Evolutionary conservation across 2,113 vertebrate species (phyloP), one percentile per base, ranked within the genome.

Genomic region (Labeo catla): DNA sequence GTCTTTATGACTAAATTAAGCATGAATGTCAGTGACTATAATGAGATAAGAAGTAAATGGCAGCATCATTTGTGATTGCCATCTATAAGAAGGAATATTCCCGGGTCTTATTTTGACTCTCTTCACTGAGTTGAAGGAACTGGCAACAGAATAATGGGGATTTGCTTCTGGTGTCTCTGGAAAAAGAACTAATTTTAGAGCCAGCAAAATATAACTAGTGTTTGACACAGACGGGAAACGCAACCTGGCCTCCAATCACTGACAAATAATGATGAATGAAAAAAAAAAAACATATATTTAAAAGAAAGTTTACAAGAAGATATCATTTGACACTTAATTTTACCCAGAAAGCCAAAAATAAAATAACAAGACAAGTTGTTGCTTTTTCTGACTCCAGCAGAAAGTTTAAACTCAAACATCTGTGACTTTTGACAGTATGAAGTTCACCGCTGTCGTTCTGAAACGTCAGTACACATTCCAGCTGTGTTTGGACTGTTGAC

Each of bases 21-120:
- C 59, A 72, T 76, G 78, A 90, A 88, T 85, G 87, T 87, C 87
- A 88, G 61, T 68, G 77, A 45, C 43, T 79, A 86, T 86, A 88
- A 86, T 88, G 76, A 83, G 61, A 59, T 39, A 8, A 76, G 45
- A 52, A 21, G 65, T 81, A 86, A 88, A 84, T 80, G 77, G 59
- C 76, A 86, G 61, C 36, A 57, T 73, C 49, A 76, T 81, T 82
- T 43, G 7, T 66, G 76, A 84, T 36, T 65, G 47, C 4, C 45
- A 28, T 43, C 63, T 19, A 28, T 68, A 61, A 34, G 28, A 43
- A 54, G 11, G 21, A 82, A 73, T 73, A 39, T 13, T 57, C 82
- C 2, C 4, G 12, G 39, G 49, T 83, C 73, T 73, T 74, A 73
- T 61, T 61, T 65, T 34, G 39, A 43, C 68, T 57, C 8, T 6